Base-by-base conservation (phyloP, 2,113 vertebrate species). In the Rhombomys opimus region DNA sequence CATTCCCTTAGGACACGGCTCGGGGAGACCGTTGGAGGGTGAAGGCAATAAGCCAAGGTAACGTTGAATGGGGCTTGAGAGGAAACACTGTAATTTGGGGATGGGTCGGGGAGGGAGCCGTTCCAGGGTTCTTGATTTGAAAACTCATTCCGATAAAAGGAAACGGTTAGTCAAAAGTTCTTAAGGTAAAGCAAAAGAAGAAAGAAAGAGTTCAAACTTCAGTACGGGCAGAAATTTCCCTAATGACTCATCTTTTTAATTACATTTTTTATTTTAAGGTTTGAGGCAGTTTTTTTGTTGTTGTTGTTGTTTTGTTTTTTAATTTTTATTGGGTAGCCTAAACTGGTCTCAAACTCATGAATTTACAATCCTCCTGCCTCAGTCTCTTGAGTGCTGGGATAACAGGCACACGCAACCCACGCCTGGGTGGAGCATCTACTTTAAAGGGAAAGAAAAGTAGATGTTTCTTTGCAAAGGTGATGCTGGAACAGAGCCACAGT, bases 1-100 rank as follows among this genome's bases (percentile, higher is more conserved):
- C 23, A 54, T 93, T 97, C 97, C 95, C 98, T 38, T 54, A 97
- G 94, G 91, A 97, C 95, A 94, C 97, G 65, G 94, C 32, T 89
- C 35, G 89, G 72, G 63, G 82, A 76, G 77, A n/a, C 38, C 93
- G 82, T 93, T 78, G 95, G 87, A 94, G 87, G 87, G 82, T 54
- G 38, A 96, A 90, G 90, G 86, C 95, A 90, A 82, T 95, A 91
- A 96, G 89, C 89, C 77, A 78, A 80, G 97, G 50, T 82, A 78
- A 65, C 65, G 41, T 68, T 68, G 95, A 87, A 70, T 77, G 50
- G 32, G 17, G 80, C 12, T 41, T 73, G 96, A 91, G 95, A 61
- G 57, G 95, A 95, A 87, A 70, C 61, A 46, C 1, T 5, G 3
- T 95, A 91, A 95, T 81, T 96, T 86, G 89, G 89, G 76, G 50